phyloP scores from a whole-genome alignment of 2,113 vertebrate species.

The Abramis brama region DNA sequence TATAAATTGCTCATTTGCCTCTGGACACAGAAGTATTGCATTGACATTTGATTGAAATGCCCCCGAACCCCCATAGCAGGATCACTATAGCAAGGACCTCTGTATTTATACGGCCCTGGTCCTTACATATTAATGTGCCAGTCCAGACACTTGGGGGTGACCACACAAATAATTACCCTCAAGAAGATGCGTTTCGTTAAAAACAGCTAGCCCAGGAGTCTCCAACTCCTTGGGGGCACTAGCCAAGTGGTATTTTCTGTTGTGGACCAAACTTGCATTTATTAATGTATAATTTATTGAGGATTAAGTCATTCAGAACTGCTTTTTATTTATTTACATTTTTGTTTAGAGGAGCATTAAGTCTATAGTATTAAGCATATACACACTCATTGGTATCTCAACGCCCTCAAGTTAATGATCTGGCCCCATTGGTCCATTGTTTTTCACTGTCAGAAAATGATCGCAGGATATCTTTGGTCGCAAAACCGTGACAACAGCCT shows the following conservation, averaged over 20 bases:
- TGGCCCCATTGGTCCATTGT: neutral
- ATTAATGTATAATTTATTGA: neutral
- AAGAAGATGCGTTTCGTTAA: neutral
- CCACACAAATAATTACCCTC: conserved; percentile 31
- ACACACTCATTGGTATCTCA: neutral
- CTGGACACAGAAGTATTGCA: no score
- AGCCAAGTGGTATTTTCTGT: neutral
- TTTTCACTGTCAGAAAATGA: neutral
- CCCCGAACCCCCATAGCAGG: no score
- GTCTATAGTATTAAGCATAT: neutral
- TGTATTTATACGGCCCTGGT: neutral
- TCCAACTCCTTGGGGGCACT: neutral
- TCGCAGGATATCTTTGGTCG: no score
- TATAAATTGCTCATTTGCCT: no score
- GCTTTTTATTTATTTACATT: neutral
- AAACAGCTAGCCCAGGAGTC: neutral
- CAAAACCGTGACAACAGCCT: no score
- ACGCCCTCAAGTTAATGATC: neutral
- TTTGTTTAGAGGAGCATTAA: neutral
- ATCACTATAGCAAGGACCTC: no score
- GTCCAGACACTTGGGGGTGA: conserved; percentile 27
- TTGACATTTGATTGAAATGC: no score
- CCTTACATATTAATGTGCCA: conserved; percentile 45
- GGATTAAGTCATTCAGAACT: neutral
- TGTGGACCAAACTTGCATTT: neutral